Percentiles rank a stretch among this genome's conserved stretches.
phyloP scores from a whole-genome alignment of 2,888 invertebrate genomes.

The Diaperis boleti region DNA sequence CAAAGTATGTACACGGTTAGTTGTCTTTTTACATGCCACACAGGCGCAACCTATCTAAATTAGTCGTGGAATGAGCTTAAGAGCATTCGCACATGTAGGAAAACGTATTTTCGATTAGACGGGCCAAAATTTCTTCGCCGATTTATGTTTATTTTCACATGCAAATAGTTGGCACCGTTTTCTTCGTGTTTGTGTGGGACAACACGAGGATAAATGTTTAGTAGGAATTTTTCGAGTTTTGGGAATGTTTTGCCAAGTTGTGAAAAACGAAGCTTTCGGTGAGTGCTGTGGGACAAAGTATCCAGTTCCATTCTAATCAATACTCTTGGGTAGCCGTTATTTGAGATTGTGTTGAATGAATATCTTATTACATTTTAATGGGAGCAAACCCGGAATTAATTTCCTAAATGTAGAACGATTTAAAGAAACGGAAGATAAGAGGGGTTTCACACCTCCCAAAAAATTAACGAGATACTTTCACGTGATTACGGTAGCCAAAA shows the following conservation, averaged over 20 bases:
- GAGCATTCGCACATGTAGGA: background rate
- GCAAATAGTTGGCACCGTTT: too few species aligned
- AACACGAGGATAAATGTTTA: too few species aligned
- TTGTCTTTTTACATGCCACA: constrained; percentile 35
- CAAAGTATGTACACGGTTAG: constrained; percentile 29
- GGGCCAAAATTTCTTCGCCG: too few species aligned
- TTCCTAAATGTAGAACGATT: background rate
- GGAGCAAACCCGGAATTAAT: constrained; percentile 3
- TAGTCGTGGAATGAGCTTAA: constrained; percentile 2
- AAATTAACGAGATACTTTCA: too few species aligned
- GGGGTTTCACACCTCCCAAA: too few species aligned
- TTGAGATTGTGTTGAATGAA: constrained; percentile 4
- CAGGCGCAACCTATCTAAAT: constrained; percentile 26
- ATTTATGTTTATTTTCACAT: too few species aligned
- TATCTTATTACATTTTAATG: constrained; percentile 10
- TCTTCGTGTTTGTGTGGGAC: too few species aligned
- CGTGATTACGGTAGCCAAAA: too few species aligned
- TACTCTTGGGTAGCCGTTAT: constrained; percentile 4
- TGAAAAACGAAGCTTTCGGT: background rate
- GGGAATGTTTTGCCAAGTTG: too few species aligned
- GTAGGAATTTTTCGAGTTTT: too few species aligned
- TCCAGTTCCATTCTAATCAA: background rate
- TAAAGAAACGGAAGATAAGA: background rate
- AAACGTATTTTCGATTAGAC: background rate
- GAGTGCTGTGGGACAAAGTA: background rate